Conservation (phyloP, 2,113 vertebrate genomes). For the human region DNA sequence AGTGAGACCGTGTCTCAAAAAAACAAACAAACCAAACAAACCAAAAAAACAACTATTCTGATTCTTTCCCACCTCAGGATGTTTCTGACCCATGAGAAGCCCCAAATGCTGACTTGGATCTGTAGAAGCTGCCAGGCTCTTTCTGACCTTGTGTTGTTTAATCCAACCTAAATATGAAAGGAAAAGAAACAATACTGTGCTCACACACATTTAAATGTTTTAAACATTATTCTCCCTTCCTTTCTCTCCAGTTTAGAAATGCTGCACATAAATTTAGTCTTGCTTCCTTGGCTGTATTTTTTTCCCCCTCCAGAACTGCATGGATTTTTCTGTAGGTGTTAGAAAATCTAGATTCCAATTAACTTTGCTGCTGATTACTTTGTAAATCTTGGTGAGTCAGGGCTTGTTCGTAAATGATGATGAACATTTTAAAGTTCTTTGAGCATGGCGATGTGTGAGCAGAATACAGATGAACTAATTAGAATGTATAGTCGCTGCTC, state of each 20-base stretch:
- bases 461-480: slow-evolving; percentile 59
- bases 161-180: not conserved
- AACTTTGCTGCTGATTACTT: slow-evolving; percentile 58
- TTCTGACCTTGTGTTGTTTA: not conserved
- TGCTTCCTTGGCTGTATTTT: not conserved
- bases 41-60: too few relatives aligned
- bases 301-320: not conserved
- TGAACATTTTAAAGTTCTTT: slow-evolving; percentile 50
- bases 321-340: slow-evolving; percentile 61
- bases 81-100: not conserved
- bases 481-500: slow-evolving; percentile 12
- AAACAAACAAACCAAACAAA: too few relatives aligned
- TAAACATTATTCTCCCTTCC: not conserved
- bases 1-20: too few relatives aligned
- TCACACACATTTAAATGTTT: not conserved
- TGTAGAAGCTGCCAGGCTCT: not conserved
- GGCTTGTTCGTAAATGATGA: slow-evolving; percentile 1
- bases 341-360: slow-evolving; percentile 64
- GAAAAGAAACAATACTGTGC: not conserved
- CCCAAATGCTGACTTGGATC: not conserved
- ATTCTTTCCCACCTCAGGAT: not conserved
- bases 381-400: slow-evolving; percentile 72
- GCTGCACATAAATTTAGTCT: not conserved
- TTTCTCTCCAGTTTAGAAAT: not conserved
- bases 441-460: not conserved